These are phyloP conservation scores for Drosophila nigrodunni DNA, from an alignment of 1,140 invertebrate species.

Conservation along the genomic window DNA sequence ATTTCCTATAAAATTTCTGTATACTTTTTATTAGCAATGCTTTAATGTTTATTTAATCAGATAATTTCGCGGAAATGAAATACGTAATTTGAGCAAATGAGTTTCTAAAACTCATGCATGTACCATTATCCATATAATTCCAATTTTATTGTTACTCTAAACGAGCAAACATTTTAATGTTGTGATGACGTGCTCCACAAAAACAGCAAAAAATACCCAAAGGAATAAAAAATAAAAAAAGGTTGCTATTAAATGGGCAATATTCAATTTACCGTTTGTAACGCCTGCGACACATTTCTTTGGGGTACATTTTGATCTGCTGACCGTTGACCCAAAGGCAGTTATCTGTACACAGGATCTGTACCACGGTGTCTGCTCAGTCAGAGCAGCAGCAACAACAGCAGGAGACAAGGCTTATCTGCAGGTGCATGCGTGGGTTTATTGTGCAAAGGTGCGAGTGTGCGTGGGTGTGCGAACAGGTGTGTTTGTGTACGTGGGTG, in stretches of 20 bases:
- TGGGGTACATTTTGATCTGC: conserved; percentile 7
- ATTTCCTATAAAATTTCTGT: too few relatives aligned
- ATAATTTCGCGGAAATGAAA: conserved; percentile 7
- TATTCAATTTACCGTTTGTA: conserved; percentile 52
- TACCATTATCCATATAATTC: conserved; percentile 25
- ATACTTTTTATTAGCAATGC: neutral
- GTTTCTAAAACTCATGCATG: conserved; percentile 19
- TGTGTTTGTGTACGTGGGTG: conserved; percentile 22
- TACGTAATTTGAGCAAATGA: conserved; percentile 26
- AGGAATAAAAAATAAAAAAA: conserved; percentile 27
- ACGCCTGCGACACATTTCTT: conserved; percentile 28
- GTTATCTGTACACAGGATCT: conserved; percentile 11
- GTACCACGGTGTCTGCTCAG: conserved; percentile 15
- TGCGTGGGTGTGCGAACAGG: conserved; percentile 11
- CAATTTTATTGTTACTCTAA: conserved; percentile 14
- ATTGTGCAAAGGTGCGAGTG: conserved; percentile 5
- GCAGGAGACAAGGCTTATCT: conserved; percentile 29
- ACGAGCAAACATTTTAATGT: conserved; percentile 34
- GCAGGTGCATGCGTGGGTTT: conserved; percentile 35
- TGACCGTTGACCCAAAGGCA: conserved; percentile 25
- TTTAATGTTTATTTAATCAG: conserved; percentile 7
- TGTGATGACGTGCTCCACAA: conserved; percentile 19
- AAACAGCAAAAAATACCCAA: conserved; percentile 3
- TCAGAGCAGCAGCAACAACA: conserved; percentile 4
- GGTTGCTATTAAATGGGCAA: conserved; percentile 28